phyloP scores from a whole-genome alignment of 2,113 vertebrate species.

The Cichladusa arquata region DNA sequence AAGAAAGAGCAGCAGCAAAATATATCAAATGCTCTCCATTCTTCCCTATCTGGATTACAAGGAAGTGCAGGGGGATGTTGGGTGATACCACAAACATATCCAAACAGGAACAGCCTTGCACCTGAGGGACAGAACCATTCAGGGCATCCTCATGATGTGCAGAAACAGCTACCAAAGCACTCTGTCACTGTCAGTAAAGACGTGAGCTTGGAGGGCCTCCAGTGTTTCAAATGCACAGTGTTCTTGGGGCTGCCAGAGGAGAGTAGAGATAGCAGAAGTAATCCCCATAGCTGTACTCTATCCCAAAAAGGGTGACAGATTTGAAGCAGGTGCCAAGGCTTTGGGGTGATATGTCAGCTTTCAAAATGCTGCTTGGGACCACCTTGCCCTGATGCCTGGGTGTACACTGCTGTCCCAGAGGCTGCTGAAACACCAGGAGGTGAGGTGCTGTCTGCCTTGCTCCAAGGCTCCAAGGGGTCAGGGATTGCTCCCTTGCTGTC shows the following conservation, averaged over 20 bases:
- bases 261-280: neutral
- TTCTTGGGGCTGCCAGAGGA: fast-evolving
- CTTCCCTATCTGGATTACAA: neutral
- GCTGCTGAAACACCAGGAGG: neutral
- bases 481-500: neutral
- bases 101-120: neutral
- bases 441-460: neutral
- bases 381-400: neutral
- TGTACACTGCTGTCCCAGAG: neutral
- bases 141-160: neutral
- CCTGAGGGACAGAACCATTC: neutral
- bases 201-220: neutral
- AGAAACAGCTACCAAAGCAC: neutral
- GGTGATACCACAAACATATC: neutral
- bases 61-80: neutral
- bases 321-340: neutral
- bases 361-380: neutral
- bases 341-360: neutral
- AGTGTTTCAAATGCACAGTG: neutral
- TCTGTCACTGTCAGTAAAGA: neutral
- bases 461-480: neutral
- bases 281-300: neutral
- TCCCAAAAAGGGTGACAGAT: neutral
- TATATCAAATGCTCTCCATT: neutral
- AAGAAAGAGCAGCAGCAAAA: neutral